Evolutionary conservation across 2,888 invertebrate species (phyloP), one percentile per base, ranked within the genome.

Genomic region (Meandrusa payeni): DNA sequence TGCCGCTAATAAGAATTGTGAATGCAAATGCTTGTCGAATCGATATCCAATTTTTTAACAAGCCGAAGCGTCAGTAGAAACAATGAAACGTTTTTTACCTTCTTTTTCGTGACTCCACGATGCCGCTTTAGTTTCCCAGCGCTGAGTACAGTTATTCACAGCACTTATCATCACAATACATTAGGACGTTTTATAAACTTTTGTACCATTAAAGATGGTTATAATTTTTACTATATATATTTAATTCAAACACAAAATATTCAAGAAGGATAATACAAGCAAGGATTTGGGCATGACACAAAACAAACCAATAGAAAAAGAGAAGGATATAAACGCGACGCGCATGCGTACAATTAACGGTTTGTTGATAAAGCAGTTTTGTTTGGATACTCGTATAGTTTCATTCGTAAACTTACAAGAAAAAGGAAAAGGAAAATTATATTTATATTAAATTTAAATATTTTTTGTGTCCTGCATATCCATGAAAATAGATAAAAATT

Each of bases 51-150:
- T 67, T 63, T 63, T 67, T 65, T 59, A 47, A 49, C 50, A 51
- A 56, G 48, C 58, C 57, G 46, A 63, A 72, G 77, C 75, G 69
- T 73, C 68, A 54, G 56, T 65, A 69, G 69, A 74, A 70, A 79
- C 76, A 82, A 80, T 79, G 72, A 75, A 77, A 74, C 70, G 53
- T 70, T 76, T 69, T 77, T 79, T 86, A 88, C 88, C 88, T 88
- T 85, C 88, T 81, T 88, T 88, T 88, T 86, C 87, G 85, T 79
- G 88, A 88, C 88, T 88, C 88, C 88, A 88, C 88, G 88, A 85
- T 88, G 88, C 88, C 83, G 88, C 79, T 81, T 88, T 88, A 79
- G 74, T 66, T 80, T 86, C 77, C 86, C 86, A 81, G 76, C 73
- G 76, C 75, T 79, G 76, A 80, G 70, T 86, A 86, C 81, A 81